A percentile compares a stretch with the other conserved stretches of the same genome.
Evolutionary conservation across 1,140 invertebrate species (phyloP).

Genomic region (Spodoptera frugiperda): DNA sequence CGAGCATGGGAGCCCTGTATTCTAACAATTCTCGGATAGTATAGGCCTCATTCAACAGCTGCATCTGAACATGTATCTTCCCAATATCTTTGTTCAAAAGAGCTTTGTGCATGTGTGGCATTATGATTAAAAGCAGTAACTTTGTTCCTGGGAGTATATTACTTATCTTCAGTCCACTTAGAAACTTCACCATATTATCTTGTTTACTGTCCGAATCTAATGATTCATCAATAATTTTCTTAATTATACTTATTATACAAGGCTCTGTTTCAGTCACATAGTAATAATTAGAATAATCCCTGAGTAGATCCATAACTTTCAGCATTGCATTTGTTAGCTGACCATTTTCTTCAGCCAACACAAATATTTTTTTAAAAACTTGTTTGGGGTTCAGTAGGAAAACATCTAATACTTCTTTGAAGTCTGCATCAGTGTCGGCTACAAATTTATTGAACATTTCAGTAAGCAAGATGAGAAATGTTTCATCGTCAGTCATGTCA

Average conservation of each 20-base stretch:
- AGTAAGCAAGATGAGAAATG: conserved; percentile 63
- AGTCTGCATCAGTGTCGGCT: conserved; percentile 58
- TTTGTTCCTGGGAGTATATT: conserved; percentile 65
- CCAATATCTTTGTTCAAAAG: conserved; percentile 64
- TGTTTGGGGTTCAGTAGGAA: conserved; percentile 75
- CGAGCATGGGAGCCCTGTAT: conserved; percentile 74
- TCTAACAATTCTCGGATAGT: conserved; percentile 63
- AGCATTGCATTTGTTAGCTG: conserved; percentile 72
- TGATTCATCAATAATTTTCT: conserved; percentile 59
- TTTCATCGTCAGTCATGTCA: conserved; percentile 60
- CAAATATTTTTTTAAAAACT: conserved; percentile 71
- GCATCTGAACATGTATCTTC: conserved; percentile 66
- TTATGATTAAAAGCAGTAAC: conserved; percentile 72
- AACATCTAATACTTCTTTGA: conserved; percentile 65
- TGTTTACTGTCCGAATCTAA: conserved; percentile 61
- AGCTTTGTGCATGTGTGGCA: conserved; percentile 73
- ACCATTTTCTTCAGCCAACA: conserved; percentile 68
- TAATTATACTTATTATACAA: conserved; percentile 61
- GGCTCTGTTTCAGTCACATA: conserved; percentile 73
- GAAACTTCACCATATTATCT: conserved; percentile 70
- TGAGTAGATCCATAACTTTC: conserved; percentile 65
- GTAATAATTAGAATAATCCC: conserved; percentile 70
- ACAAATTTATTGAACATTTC: conserved; percentile 79
- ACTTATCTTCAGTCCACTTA: conserved; percentile 61
- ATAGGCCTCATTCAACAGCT: conserved; percentile 63